These are phyloP conservation scores for Drosophila punjabiensis DNA, from an alignment of 1,140 invertebrate species.

Conservation along the genomic window DNA sequence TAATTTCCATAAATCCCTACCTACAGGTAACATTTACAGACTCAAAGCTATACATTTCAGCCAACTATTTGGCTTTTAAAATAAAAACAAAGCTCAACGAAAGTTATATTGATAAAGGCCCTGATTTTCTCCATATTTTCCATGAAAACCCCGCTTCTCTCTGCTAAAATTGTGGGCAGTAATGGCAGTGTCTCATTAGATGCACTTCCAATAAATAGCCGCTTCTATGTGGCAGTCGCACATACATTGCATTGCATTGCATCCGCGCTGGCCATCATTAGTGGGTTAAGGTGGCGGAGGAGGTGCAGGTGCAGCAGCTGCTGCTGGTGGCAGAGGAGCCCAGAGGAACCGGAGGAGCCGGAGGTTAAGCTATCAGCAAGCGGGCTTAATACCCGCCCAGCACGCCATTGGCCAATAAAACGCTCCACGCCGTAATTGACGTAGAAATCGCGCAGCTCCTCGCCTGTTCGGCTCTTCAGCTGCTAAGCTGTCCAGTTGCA, in stretches of 20 bases:
- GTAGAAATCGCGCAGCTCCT: constrained; percentile 36
- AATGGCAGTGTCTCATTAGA: constrained; percentile 56
- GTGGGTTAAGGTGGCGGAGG: constrained; percentile 28
- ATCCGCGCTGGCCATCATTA: constrained; percentile 58
- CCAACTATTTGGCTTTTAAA: not conserved
- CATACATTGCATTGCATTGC: constrained; percentile 39
- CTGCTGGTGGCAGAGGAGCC: not conserved
- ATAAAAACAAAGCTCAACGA: not conserved
- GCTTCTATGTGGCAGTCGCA: constrained; percentile 46
- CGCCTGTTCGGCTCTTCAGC: constrained; percentile 8
- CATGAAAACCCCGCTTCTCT: not conserved
- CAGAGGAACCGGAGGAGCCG: constrained; percentile 2
- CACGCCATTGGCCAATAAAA: constrained; percentile 80
- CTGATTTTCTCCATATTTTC: not conserved
- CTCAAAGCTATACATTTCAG: not conserved
- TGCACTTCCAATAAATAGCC: constrained; percentile 60
- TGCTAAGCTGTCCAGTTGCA: constrained; percentile 14
- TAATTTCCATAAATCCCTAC: not conserved
- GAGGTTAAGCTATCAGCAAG: constrained; percentile 30
- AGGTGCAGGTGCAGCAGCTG: constrained; percentile 7
- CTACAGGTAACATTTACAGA: not conserved
- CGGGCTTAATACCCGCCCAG: constrained; percentile 67
- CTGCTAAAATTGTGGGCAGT: constrained; percentile 18
- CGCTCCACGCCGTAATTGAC: constrained; percentile 60
- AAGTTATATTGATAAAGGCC: no score